Evolutionary conservation across 2,113 vertebrate genomes (phyloP), one percentile per base, ranked within the genome.

Genomic region (Antechinus flavipes): DNA sequence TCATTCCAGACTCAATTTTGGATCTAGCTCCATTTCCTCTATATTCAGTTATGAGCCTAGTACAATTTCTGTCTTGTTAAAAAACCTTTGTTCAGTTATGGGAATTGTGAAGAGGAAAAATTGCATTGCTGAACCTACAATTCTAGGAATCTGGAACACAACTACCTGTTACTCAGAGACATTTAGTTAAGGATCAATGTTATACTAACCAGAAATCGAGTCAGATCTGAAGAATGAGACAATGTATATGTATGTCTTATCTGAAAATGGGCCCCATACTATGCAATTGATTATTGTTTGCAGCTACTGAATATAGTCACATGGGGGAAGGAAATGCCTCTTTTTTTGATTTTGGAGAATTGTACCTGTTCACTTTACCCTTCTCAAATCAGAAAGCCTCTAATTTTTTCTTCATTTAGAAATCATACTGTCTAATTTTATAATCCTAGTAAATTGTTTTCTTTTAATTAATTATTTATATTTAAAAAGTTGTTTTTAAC

Each of bases 261-360:
- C 35, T 76, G 68, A 42, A 76, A 76, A 76, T 7, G n/a, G 35
- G 8, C n/a, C 16, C n/a, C 2, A 42, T 76, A 8, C 14, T 42
- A 1, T 16, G 22, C n/a, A 76, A 42, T 76, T 16, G 35, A 0
- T 42, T 76, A 42, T 12, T 35, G 12, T 14, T 68, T 68, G 49
- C 49, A 49, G 49, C 49, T 49, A 49, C 49, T 58, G 9, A 58
- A 58, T 30, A 26, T 8, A 11, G 9, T 58, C 56, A 58, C 26
- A 2, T 68, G 2, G 6, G 7, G 14, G n/a, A 6, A 76, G n/a
- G n/a, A 7, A 6, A 22, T 16, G 2, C 0, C 68, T 42, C 1
- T n/a, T 68, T 42, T 76, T 76, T 16, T 22, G 68, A 76, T 76
- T 76, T 76, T n/a, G 42, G 16, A 19, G 16, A 42, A 76, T 76